phyloP scores from a whole-genome alignment of 2,797 vertebrate species.

The Avahi laniger region DNA sequence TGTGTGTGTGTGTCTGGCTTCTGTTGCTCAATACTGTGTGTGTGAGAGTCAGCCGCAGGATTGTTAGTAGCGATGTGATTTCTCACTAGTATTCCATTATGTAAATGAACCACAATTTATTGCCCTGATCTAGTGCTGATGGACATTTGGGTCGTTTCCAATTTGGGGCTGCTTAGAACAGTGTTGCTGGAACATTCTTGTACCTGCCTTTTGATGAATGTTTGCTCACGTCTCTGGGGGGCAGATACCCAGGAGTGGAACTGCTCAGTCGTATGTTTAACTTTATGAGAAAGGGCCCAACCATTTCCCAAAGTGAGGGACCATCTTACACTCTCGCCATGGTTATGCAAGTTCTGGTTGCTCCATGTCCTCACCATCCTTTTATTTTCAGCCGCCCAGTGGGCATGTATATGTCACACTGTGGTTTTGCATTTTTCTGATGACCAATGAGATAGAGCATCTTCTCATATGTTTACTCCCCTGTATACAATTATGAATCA shows the following conservation, averaged over 20 bases:
- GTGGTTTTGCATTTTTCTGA: background rate
- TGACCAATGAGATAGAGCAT: background rate
- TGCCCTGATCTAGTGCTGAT: background rate
- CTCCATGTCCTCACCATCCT: background rate
- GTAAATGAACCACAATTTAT: background rate
- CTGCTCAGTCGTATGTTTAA: background rate
- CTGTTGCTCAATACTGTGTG: fast-evolving
- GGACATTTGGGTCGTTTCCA: background rate
- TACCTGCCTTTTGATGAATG: background rate
- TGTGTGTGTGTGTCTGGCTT: background rate
- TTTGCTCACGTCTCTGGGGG: background rate
- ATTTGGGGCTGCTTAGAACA: background rate
- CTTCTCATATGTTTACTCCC: background rate
- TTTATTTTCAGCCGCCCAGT: background rate
- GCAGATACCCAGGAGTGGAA: background rate
- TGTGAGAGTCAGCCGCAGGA: background rate
- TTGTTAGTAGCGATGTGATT: background rate
- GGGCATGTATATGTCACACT: fast-evolving
- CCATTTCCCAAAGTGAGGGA: background rate
- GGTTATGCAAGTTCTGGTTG: background rate
- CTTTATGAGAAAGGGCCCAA: background rate
- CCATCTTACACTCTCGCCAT: background rate
- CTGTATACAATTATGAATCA: background rate
- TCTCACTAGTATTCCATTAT: background rate
- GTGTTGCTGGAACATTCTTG: background rate